Base-by-base conservation (phyloP, 2,888 invertebrate species). In the Dione juno region DNA sequence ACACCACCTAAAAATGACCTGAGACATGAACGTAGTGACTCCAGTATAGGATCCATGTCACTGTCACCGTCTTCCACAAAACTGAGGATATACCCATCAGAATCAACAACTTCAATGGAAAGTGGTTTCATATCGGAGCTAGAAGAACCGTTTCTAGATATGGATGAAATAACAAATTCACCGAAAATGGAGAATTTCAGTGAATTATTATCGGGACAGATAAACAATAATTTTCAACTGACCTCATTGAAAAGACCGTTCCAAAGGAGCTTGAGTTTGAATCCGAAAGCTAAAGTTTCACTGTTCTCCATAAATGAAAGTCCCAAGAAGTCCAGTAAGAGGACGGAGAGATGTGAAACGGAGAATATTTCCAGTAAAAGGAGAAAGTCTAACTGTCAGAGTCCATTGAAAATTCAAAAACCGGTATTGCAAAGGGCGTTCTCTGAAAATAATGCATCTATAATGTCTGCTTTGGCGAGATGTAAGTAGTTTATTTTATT, bases 371-470 rank as follows among this genome's bases (percentile, higher is more conserved):
- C 74, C 59, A 92, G 79, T 84, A 94, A 89, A 78, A 78, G 84
- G 73, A 84, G 85, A 72, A 89, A 84, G 68, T 85, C 87, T 0
- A 85, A 84, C 37, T 70, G 76, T 8, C 69, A 73, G 13, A 79
- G 81, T 73, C 81, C 81, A 10, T 45, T 61, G 3, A 78, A 77
- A 0, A 71, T 1, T 74, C 77, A 78, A 1, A 80, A 94, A 72
- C 93, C 94, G 0, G 81, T 90, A 1, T 80, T 95, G 67, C 93
- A 95, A 76, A 88, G 96, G 64, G 95, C 95, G 35, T 94, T 95
- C 77, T 97, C 97, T 0, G 97, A 97, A 75, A 96, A 96, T 59
- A 97, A 97, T 82, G 95, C 96, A 0, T 95, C 95, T 0, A 96
- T 96, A 14, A 96, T 96, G 94, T 94, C 94, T 11, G 97, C 97